These are phyloP conservation scores for Euthynnus affinis DNA, from an alignment of 2,797 vertebrate genomes.

Conservation along the genomic window DNA sequence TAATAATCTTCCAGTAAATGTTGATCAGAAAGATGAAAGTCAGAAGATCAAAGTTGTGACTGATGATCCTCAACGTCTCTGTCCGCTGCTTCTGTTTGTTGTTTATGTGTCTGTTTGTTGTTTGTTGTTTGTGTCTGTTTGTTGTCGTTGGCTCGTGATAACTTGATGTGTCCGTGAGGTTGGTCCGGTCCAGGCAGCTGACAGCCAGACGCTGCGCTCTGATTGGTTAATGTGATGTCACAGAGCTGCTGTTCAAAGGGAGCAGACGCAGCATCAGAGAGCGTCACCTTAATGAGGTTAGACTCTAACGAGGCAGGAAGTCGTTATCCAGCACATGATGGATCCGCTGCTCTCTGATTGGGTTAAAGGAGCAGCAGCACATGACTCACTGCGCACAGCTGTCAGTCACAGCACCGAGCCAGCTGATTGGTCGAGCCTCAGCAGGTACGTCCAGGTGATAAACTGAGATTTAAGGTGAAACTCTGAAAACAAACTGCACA, in stretches of 20 bases:
- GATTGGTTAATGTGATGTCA: conserved; percentile 36
- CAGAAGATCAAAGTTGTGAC: too few relatives aligned
- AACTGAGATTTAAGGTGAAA: too few relatives aligned
- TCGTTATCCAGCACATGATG: conserved; percentile 44
- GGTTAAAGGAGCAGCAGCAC: conserved; percentile 30
- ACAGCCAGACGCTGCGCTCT: conserved; percentile 2
- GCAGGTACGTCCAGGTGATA: too few relatives aligned
- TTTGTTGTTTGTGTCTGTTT: neutral
- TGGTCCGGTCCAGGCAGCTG: neutral
- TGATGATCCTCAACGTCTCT: too few relatives aligned
- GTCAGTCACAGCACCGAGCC: conserved; percentile 22
- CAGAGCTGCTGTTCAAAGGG: conserved; percentile 56
- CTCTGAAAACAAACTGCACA: too few relatives aligned
- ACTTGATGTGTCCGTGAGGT: neutral
- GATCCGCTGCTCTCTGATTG: conserved; percentile 43
- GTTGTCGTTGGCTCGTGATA: neutral
- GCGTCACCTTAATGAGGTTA: conserved; percentile 48
- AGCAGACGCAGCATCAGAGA: conserved; percentile 39
- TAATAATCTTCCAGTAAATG: too few relatives aligned
- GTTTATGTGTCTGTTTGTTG: neutral
- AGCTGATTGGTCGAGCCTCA: conserved; percentile 34
- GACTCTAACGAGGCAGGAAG: conserved; percentile 57
- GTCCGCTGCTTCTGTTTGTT: neutral
- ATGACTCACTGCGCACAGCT: neutral
- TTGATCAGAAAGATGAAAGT: too few relatives aligned